Evolutionary conservation across 2,888 invertebrate species (phyloP).

Genomic region (Emmelina monodactyla): DNA sequence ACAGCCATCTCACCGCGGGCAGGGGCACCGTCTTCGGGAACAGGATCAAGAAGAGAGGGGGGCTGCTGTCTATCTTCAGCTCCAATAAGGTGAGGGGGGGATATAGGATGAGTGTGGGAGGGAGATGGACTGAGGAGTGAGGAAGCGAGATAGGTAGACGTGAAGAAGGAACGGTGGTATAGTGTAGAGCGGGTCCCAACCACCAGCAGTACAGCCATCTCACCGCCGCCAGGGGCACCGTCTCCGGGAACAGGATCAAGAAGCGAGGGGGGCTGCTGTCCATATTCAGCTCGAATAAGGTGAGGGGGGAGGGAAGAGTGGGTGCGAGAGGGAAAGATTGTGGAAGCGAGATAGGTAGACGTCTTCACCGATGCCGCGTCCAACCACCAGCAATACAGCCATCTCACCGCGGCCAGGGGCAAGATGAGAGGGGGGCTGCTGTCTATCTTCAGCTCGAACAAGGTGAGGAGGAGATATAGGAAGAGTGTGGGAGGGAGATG

Average conservation of each 20-base stretch:
- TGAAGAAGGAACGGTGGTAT: too few relatives aligned
- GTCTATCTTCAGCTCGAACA: conserved; percentile 91
- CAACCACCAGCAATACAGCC: conserved; percentile 51
- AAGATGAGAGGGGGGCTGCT: conserved; percentile 90
- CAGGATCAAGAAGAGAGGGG: conserved; percentile 85
- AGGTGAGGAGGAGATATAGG: too few relatives aligned
- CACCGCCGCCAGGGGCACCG: conserved; percentile 83
- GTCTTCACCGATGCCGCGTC: conserved; percentile 58
- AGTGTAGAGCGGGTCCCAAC: conserved; percentile 51
- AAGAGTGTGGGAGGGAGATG: too few relatives aligned
- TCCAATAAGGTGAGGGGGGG: conserved; percentile 91
- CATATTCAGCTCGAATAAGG: conserved; percentile 94
- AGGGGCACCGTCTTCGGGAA: conserved; percentile 84
- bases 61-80: conserved; percentile 89
- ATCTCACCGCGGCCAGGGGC: conserved; percentile 80
- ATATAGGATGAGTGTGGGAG: too few relatives aligned
- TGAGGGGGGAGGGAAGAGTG: too few relatives aligned
- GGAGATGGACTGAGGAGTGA: too few relatives aligned
- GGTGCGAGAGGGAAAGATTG: too few relatives aligned
- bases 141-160: too few relatives aligned
- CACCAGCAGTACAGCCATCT: conserved; percentile 59
- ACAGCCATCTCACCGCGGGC: conserved; percentile 75
- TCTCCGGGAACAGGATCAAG: conserved; percentile 84
- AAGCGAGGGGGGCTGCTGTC: conserved; percentile 88
- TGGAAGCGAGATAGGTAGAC: too few relatives aligned